Evolutionary conservation across 2,888 invertebrate species (phyloP), one percentile per base, ranked within the genome.

Genomic region (Xanthorhoe spadicearia): DNA sequence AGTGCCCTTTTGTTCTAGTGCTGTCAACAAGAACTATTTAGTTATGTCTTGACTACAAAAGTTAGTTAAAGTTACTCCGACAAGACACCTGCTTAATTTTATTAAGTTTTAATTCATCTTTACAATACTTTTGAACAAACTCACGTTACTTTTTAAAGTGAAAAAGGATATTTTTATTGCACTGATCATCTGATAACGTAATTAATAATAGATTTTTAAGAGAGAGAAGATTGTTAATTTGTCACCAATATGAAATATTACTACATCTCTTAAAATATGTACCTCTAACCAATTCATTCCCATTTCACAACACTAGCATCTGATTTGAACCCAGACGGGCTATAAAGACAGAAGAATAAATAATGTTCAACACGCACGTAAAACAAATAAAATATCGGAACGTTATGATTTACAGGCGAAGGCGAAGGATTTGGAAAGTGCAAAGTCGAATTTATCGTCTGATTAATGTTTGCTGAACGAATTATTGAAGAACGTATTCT

Each of bases 341-440:
- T 64, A 64, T 69, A 57, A 68, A 68, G 43, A 63, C 55, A 68
- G 59, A 67, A 70, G 64, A 63, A 68, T 65, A 70, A 68, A 72
- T 66, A 72, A 67, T 64, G 57, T 70, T 62, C 67, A 65, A 56
- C 61, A 59, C 63, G 51, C 60, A 43, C 51, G 38, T 64, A 66
- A 72, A 69, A 68, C 68, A 71, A 70, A 70, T 68, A 70, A 43
- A 70, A 69, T 69, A 70, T 61, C 52, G 65, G 64, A 35, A 60
- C 49, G 57, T 54, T 55, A 64, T 68, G 69, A 73, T 71, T 73
- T 71, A 69, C 68, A 70, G 48, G 57, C 28, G 53, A 54, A 48
- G 50, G 53, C 49, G 59, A 35, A 59, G 50, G 35, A 68, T 61
- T 63, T 61, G 63, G 54, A 55, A 66, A 61, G 50, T 55, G 59